Evolutionary conservation across 2,888 invertebrate species (phyloP), one percentile per base, ranked within the genome.

Genomic region (Drosophila cognata): DNA sequence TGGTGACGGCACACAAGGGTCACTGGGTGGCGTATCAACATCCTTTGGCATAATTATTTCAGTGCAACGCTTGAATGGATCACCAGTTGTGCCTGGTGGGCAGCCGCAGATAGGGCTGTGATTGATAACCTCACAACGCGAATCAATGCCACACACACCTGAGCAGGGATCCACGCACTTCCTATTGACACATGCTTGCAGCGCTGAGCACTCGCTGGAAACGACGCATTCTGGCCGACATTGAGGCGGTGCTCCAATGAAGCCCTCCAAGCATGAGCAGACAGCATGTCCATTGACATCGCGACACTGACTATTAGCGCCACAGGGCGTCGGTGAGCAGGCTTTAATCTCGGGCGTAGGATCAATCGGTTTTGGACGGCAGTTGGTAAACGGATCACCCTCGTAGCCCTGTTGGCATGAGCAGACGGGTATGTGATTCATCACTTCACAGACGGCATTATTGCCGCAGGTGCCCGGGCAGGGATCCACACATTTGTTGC

Each of bases 61-160:
- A 51, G 91, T 75, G 89, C 97, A 97, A 56, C 94, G 95, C n/a
- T 95, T 94, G 90, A 97, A 97, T 59, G 98, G 97, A 95, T 97
- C 97, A 18, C 98, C 98, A 62, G 95, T 95, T 90, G 95, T 95
- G 48, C 95, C 96, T 29, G 94, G 93, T 46, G 96, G 95, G 92
- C 98, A 98, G 82, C 95, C 96, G 89, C 98, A 98, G 77, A 97
- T 95, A 11, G 97, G 97, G 91, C 97, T 97, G 91, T 98, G 97
- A 90, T 97, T 96, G 56, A 97, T 95, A 1, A 97, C 96, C 60
- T 95, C 94, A 91, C 98, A 98, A 50, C 95, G 93, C 2, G 97
- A 97, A 65, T 95, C 95, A 4, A 95, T 93, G 28, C 97, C 97
- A 91, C 97, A 97, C 69, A 96, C 96, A 57, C 96, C 96, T 33